Conservation (phyloP, 2,888 invertebrate genomes). For the Geophilus truncorum region DNA sequence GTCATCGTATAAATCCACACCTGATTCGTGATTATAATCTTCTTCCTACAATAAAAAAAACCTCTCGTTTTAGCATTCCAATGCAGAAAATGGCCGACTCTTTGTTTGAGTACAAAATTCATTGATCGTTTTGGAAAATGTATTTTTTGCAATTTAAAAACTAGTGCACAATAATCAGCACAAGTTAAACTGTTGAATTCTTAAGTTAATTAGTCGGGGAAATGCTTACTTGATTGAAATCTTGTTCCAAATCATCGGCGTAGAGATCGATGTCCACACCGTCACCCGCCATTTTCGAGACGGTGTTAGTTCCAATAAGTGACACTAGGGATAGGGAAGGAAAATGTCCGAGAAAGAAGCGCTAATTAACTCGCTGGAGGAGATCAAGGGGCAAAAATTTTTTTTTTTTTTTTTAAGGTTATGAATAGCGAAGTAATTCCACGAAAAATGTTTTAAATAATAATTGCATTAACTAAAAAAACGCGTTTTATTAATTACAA, state of each 20-base stretch:
- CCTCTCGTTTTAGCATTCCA: neutral
- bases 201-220: neutral
- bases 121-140: neutral
- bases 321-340: neutral
- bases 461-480: too few species aligned
- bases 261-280: conserved; percentile 95
- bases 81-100: neutral
- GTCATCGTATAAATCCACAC: conserved; percentile 92
- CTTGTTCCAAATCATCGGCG: conserved; percentile 92
- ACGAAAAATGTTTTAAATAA: too few species aligned
- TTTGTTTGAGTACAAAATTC: neutral
- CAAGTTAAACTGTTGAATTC: neutral
- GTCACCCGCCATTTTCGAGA: conserved; percentile 60
- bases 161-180: neutral
- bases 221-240: conserved; percentile 70
- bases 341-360: too few species aligned
- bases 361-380: too few species aligned
- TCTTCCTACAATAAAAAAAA: conserved; percentile 44
- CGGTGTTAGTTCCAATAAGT: neutral
- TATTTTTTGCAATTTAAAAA: neutral
- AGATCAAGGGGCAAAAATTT: too few species aligned
- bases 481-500: too few species aligned
- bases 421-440: too few species aligned
- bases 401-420: too few species aligned
- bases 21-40: conserved; percentile 69